Percentiles rank a stretch among this genome's conserved stretches.
These are phyloP conservation scores for Halcyon malimbica DNA, from an alignment of 2,113 vertebrate species.

Conservation along the genomic window DNA sequence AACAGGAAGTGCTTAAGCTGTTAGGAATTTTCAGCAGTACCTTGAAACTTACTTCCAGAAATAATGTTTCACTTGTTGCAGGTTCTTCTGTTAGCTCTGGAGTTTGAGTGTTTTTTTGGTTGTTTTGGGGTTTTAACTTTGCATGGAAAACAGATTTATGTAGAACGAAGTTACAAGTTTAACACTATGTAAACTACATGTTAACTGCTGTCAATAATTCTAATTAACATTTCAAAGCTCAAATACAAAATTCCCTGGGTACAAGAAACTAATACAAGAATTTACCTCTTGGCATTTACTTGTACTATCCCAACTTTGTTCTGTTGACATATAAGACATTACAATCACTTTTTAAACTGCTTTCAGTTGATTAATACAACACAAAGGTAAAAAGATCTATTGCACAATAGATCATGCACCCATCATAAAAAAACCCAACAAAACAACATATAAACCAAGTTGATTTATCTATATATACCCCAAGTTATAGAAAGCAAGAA, in stretches of 20 bases:
- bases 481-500: neutral
- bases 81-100: neutral
- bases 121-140: neutral
- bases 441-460: neutral
- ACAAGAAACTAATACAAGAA: neutral
- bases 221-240: neutral
- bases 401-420: neutral
- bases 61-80: neutral
- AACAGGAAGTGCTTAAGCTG: neutral
- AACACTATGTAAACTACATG: accelerated
- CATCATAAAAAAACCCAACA: neutral
- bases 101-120: accelerated
- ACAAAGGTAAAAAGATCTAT: neutral
- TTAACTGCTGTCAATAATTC: neutral
- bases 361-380: neutral
- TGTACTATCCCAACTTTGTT: neutral
- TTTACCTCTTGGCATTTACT: neutral
- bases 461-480: neutral
- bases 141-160: neutral
- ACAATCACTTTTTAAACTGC: neutral
- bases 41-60: neutral
- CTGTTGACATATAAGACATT: neutral
- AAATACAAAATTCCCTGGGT: neutral
- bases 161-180: neutral
- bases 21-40: neutral